These are phyloP conservation scores for Xerus inauris DNA, from an alignment of 2,113 vertebrate species.

Conservation along the genomic window DNA sequence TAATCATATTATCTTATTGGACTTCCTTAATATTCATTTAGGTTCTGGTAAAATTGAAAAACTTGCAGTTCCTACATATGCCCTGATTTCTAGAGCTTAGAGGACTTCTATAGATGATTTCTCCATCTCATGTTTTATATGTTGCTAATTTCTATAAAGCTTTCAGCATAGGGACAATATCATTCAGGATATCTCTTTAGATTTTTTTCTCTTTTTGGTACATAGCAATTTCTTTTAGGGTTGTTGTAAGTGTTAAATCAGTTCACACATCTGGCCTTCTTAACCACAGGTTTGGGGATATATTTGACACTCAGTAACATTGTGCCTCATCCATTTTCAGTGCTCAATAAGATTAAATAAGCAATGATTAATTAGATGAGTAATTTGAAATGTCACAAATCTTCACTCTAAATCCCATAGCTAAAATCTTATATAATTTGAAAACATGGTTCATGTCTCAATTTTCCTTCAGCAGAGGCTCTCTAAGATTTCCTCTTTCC, in stretches of 20 bases:
- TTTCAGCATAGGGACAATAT: not conserved
- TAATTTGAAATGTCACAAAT: not conserved
- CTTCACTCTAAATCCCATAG: not conserved
- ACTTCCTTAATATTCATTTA: not conserved
- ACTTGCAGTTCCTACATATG: not conserved
- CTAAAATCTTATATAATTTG: not conserved
- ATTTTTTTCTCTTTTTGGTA: not conserved
- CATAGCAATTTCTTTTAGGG: not conserved
- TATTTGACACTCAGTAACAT: not conserved
- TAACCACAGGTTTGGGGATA: not conserved
- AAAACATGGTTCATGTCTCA: not conserved
- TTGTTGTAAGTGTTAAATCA: not conserved
- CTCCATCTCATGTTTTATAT: not conserved
- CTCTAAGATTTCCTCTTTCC: not conserved
- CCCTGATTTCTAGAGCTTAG: not conserved
- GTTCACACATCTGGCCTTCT: not conserved
- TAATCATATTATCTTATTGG: not conserved
- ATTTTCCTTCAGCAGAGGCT: not conserved
- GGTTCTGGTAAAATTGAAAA: not conserved
- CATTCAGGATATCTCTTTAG: not conserved
- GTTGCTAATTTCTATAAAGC: not conserved
- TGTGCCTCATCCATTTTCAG: not conserved
- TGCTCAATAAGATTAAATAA: not conserved
- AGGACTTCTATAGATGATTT: not conserved
- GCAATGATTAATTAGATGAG: not conserved